Percentiles rank a stretch among this genome's conserved stretches.
These are phyloP conservation scores for Alviniconcha strummeri DNA, from an alignment of 2,888 invertebrate species.

Conservation along the genomic window DNA sequence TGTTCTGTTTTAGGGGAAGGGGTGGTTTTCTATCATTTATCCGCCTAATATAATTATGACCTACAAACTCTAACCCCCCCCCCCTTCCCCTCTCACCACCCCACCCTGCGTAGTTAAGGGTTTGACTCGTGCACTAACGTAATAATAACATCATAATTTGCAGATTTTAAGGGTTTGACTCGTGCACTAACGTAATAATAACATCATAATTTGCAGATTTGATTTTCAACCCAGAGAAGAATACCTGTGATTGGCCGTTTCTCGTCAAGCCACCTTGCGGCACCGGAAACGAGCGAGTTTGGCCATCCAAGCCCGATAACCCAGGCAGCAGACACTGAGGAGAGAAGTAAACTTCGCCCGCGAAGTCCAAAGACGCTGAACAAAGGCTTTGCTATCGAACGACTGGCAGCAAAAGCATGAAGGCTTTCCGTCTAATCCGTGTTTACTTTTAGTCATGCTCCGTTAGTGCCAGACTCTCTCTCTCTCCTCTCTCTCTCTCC, in stretches of 20 bases:
- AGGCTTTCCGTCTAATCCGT: neutral
- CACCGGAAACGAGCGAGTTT: slow-evolving; percentile 36
- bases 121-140: no score
- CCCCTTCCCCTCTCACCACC: neutral
- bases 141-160: no score
- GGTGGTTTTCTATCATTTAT: no score
- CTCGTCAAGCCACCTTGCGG: slow-evolving; percentile 60
- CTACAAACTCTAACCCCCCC: neutral
- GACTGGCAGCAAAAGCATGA: neutral
- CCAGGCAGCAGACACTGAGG: neutral
- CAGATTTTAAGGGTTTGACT: slow-evolving; percentile 44
- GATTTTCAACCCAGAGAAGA: slow-evolving; percentile 53
- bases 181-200: no score
- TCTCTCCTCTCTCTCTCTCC: neutral
- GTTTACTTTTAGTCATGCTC: neutral
- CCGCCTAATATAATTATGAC: no score
- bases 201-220: slow-evolving; percentile 42
- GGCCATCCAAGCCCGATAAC: slow-evolving; percentile 23
- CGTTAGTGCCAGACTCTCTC: neutral
- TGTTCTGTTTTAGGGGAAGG: no score
- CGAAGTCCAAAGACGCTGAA: no score
- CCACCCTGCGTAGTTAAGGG: no score
- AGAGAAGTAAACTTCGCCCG: neutral
- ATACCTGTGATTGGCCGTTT: slow-evolving; percentile 60
- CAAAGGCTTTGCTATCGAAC: neutral